phyloP scores from a whole-genome alignment of 2,888 invertebrate species.

The Leptogaster cylindrica region DNA sequence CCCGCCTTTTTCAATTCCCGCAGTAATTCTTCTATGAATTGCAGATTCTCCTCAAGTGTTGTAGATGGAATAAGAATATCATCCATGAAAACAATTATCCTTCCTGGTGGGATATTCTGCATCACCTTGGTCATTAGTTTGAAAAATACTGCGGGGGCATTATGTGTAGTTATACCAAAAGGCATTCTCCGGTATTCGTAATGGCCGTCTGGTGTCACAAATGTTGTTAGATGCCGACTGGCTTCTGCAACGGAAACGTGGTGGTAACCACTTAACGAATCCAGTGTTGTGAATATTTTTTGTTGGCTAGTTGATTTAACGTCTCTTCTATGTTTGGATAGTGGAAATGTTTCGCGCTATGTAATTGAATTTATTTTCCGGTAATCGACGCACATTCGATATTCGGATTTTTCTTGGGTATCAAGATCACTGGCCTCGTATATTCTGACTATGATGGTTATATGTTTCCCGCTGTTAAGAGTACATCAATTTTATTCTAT shows the following conservation, averaged over 20 bases:
- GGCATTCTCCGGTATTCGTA: slow-evolving; percentile 51
- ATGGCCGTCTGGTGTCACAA: no score
- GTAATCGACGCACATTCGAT: slow-evolving; percentile 52
- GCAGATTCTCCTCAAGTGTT: slow-evolving; percentile 47
- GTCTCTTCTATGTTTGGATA: slow-evolving; percentile 47
- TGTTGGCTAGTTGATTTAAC: not conserved
- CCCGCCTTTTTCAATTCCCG: slow-evolving; percentile 48
- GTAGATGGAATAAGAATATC: slow-evolving; percentile 48
- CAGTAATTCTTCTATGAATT: slow-evolving; percentile 49
- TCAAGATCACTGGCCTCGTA: slow-evolving; percentile 52
- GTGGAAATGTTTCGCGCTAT: slow-evolving; percentile 46
- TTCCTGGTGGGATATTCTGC: slow-evolving; percentile 17
- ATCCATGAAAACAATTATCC: no score
- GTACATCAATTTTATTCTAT: not conserved
- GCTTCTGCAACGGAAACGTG: no score
- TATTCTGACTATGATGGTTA: slow-evolving; percentile 52
- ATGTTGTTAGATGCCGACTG: no score
- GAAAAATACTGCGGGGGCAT: slow-evolving; percentile 50
- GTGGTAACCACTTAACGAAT: slow-evolving; percentile 12
- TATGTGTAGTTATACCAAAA: slow-evolving; percentile 50
- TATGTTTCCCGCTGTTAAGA: slow-evolving; percentile 50
- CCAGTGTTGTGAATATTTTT: not conserved
- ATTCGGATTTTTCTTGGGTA: slow-evolving; percentile 51
- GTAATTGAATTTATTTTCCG: slow-evolving; percentile 48
- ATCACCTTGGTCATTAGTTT: slow-evolving; percentile 43